Evolutionary conservation across 2,888 invertebrate genomes (phyloP), one percentile per base, ranked within the genome.

Genomic region (Phrixothrix hirtus): DNA sequence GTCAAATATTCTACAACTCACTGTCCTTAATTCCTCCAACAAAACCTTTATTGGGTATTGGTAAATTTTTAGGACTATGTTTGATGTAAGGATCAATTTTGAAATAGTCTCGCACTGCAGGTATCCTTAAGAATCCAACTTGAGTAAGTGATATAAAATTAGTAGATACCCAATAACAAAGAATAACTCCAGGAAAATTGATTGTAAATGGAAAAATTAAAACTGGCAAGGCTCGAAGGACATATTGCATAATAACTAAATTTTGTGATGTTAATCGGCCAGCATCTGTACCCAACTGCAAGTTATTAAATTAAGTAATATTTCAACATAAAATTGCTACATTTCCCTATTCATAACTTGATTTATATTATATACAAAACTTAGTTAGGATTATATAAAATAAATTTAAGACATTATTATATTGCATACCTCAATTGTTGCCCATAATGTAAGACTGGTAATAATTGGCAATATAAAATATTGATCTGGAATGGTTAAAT

Each of bases 401-500:
- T 29, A 11, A 30, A 16, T 34, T 9, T n/a, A n/a, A n/a, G 21
- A 21, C 3, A 21, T 21, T 21, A 7, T 7, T 21, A 5, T 21
- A 21, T 3, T 21, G n/a, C 25, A 17, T 71, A 82, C 84, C 77
- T 93, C 90, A 43, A 96, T 84, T 1, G 94, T 94, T 0, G 87
- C 75, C 73, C 83, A 86, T 66, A 98, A 77, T 1, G 96, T 94
- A 0, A 82, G 76, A 73, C 90, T 86, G 1, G 96, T 96, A 38
- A 95, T 78, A 1, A 95, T 3, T 0, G 98, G 98, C 46, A 99
- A 77, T 9, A 91, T 59, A 69, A 87, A 97, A 73, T 82, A 91
- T 34, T 95, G 96, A 79, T 99, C 99, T 1, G 89, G 82, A 6
- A 92, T 74, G 0, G 96, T 95, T 32, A 99, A 81, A 79, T 99